phyloP scores from a whole-genome alignment of 2,888 invertebrate species.

The Machimus atricapillus region DNA sequence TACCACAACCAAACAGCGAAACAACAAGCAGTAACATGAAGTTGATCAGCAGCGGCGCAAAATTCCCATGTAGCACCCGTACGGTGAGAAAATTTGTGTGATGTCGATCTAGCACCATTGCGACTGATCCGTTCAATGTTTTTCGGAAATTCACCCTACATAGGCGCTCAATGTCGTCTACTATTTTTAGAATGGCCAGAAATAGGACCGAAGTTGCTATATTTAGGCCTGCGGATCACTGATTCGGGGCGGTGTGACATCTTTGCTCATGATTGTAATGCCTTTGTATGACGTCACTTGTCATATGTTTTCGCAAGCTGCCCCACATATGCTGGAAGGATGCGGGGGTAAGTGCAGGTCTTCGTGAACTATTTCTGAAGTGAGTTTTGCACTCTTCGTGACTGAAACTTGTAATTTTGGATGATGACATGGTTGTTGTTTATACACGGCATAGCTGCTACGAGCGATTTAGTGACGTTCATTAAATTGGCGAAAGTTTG shows the following conservation, averaged over 20 bases:
- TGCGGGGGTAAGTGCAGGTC: neutral
- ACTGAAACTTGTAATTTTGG: conserved; percentile 24
- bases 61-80: neutral
- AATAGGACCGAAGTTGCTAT: neutral
- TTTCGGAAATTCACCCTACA: conserved; percentile 30
- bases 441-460: neutral
- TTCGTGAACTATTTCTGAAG: neutral
- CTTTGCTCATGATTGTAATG: neutral
- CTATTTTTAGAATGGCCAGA: neutral
- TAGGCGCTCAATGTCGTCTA: conserved; percentile 27
- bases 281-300: neutral
- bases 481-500: neutral
- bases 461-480: neutral
- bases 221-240: neutral
- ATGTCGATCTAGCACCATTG: neutral
- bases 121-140: neutral
- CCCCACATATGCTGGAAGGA: neutral
- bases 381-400: neutral
- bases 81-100: neutral
- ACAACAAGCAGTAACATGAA: neutral
- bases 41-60: neutral
- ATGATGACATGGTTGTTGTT: conserved; percentile 10
- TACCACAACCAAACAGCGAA: neutral
- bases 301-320: conserved; percentile 10
- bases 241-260: neutral